These are phyloP conservation scores for Zaprionus tsacasi DNA, from an alignment of 1,140 invertebrate species.

Conservation along the genomic window DNA sequence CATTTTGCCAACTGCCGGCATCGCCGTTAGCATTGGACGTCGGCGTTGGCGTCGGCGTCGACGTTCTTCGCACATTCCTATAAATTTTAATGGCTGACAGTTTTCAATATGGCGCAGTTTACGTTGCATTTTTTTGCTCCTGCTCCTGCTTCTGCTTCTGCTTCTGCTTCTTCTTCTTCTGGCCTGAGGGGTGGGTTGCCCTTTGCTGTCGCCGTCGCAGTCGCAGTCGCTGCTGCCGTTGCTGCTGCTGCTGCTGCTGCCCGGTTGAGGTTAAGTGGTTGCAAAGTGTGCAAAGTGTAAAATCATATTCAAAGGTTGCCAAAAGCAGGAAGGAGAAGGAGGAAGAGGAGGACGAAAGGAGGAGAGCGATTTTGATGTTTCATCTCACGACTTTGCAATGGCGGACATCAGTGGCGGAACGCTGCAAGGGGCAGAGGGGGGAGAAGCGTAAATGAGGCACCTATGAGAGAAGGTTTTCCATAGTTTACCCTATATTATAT, in stretches of 20 bases:
- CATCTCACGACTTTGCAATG: background rate
- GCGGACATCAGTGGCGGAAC: background rate
- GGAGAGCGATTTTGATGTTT: background rate
- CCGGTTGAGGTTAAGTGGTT: slow-evolving; percentile 37
- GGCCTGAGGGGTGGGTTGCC: slow-evolving; percentile 37
- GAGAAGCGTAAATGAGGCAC: background rate
- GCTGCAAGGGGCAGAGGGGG: background rate
- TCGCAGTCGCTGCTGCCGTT: slow-evolving; percentile 2
- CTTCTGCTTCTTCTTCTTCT: slow-evolving; percentile 9
- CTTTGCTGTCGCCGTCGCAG: slow-evolving; percentile 9
- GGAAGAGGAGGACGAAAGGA: background rate
- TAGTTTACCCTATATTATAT: too few species aligned
- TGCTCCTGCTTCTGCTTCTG: slow-evolving; percentile 5
- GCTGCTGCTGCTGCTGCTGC: background rate
- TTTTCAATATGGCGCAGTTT: slow-evolving; percentile 66
- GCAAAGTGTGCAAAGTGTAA: slow-evolving; percentile 24
- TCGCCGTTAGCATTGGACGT: slow-evolving; percentile 19
- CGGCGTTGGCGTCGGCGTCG: slow-evolving; percentile 10
- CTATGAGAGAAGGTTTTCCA: too few species aligned
- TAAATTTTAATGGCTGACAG: slow-evolving; percentile 61
- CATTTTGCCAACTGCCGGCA: slow-evolving; percentile 38
- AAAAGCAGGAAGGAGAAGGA: background rate
- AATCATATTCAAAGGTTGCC: slow-evolving; percentile 20
- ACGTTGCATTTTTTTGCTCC: slow-evolving; percentile 44
- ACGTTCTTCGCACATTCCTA: slow-evolving; percentile 47